Base-by-base conservation (phyloP, 2,888 invertebrate species). In the Scotopteryx bipunctaria region DNA sequence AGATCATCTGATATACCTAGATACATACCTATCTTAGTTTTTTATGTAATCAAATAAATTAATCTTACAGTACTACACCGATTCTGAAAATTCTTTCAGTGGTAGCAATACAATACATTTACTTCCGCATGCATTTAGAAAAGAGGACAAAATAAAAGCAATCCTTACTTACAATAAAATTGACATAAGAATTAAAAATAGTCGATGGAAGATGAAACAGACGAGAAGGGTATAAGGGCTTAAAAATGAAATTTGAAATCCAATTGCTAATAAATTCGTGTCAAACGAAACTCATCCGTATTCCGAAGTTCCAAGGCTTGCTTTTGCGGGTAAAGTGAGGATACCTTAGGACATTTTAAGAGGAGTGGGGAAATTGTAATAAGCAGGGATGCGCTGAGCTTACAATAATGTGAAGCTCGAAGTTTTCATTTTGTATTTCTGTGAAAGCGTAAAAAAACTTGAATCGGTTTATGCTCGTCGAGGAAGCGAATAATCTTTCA, bases 371-470 rank as follows among this genome's bases (percentile, higher is more conserved):
- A 45, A 29, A 36, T 36, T 15, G 27, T 45, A 36, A 29, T 45
- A 46, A 46, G 37, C 37, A 16, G 21, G 19, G 31, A 37, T 37
- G 31, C 21, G 31, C 14, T 32, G 21, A 31, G 15, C 37, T 27
- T 35, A 27, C 19, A 36, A 27, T 44, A 37, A 31, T 14, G 19
- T 43, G 43, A 14, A 15, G 41, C 37, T 23, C 11, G 14, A 29
- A 29, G 19, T 46, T 31, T 31, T 35, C 27, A 35, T 44, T 44
- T 29, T 44, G 21, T 14, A 42, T 15, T 21, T 32, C 25, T 21
- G 25, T 31, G 14, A 33, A 23, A 42, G 15, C 15, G 13, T 31
- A 17, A 15, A n/a, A n/a, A 42, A 43, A 25, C 6, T 9, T 25
- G 9, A 32, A 33, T 8, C 15, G 13, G 14, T 8, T 16, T 33